Evolutionary conservation across 2,113 vertebrate species (phyloP).

Genomic region (Puma concolor): DNA sequence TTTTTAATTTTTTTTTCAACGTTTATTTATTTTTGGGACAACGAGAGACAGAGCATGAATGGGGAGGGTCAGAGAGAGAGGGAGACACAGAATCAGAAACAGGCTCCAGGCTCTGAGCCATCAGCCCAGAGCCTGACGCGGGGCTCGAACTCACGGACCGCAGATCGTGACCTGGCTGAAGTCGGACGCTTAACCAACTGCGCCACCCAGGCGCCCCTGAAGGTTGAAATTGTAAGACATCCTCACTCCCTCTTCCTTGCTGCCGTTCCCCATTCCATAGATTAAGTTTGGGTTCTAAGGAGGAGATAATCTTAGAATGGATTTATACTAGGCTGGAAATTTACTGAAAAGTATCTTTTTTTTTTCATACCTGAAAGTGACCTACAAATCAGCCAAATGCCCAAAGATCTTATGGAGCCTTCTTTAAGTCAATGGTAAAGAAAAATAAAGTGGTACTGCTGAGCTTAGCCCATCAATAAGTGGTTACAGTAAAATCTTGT

Average conservation of each 20-base stretch:
- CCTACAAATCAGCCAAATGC: neutral
- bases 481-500: neutral
- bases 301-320: neutral
- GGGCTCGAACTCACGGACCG: no score
- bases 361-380: neutral
- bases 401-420: neutral
- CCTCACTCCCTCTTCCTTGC: neutral
- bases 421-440: neutral
- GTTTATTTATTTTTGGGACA: no score
- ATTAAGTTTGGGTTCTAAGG: neutral
- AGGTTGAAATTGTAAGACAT: neutral
- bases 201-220: no score
- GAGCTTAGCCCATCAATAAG: neutral
- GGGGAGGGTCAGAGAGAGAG: no score
- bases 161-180: no score
- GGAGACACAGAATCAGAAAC: no score
- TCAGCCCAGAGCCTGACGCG: no score
- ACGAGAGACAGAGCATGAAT: no score
- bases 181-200: no score
- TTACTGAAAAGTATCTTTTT: neutral
- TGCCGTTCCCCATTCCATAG: neutral
- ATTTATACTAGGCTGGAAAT: neutral
- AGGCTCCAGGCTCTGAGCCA: no score
- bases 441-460: neutral
- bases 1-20: no score